Evolutionary conservation across 1,140 invertebrate genomes (phyloP).

Genomic region (Probaryconus sp.): DNA sequence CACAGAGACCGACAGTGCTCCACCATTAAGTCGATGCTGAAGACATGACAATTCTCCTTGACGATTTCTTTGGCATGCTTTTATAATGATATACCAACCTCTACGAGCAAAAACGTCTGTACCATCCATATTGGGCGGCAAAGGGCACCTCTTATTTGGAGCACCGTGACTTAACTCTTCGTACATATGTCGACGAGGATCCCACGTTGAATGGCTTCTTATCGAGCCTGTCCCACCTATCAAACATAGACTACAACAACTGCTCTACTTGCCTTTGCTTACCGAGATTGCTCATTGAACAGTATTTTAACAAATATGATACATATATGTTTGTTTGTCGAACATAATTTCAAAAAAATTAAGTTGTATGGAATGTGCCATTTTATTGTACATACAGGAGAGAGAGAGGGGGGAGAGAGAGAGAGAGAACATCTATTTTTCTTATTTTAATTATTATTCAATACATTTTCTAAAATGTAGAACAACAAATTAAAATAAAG

Average conservation of each 20-base stretch:
- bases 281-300: constrained; percentile 67
- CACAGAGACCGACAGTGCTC: constrained; percentile 48
- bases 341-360: too few relatives aligned
- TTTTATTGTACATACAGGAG: too few relatives aligned
- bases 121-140: constrained; percentile 78
- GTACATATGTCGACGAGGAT: constrained; percentile 90
- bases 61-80: constrained; percentile 39
- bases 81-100: constrained; percentile 74
- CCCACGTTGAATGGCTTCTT: constrained; percentile 89
- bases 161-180: constrained; percentile 86
- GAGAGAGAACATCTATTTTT: too few relatives aligned
- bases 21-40: constrained; percentile 55
- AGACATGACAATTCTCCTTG: constrained; percentile 35
- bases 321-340: too few relatives aligned
- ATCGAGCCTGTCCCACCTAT: constrained; percentile 78
- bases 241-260: constrained; percentile 77
- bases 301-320: constrained; percentile 7
- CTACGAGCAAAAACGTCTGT: constrained; percentile 73
- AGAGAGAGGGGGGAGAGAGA: too few relatives aligned
- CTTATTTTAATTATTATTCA: too few relatives aligned
- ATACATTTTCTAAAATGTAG: too few relatives aligned
- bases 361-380: too few relatives aligned
- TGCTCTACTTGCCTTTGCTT: constrained; percentile 73
- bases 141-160: constrained; percentile 77
- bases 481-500: too few relatives aligned